These are phyloP conservation scores for Engraulis encrasicolus DNA, from an alignment of 2,113 vertebrate species.

Conservation along the genomic window DNA sequence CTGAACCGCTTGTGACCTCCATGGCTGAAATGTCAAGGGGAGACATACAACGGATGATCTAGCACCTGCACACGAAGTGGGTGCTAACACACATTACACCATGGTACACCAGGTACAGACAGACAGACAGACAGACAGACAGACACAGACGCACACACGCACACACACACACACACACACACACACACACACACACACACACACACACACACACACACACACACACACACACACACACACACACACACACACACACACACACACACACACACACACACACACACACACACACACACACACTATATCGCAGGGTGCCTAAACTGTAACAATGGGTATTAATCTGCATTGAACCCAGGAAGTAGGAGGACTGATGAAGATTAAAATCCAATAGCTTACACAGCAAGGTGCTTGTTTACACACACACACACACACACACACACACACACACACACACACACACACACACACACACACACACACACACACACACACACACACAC, in stretches of 20 bases:
- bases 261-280: background rate
- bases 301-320: too few species aligned
- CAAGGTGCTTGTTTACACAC: background rate
- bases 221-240: background rate
- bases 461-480: too few species aligned
- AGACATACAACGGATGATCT: background rate
- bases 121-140: background rate
- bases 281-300: background rate
- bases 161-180: background rate
- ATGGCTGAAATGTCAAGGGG: background rate
- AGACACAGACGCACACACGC: background rate
- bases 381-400: background rate
- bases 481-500: background rate
- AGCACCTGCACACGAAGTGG: background rate
- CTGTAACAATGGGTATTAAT: background rate
- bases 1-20: background rate
- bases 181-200: background rate
- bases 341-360: background rate
- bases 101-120: too few species aligned
- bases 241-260: slow-evolving; percentile 5
- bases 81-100: too few species aligned
- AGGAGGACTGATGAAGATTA: background rate
- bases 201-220: background rate
- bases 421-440: background rate
- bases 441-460: background rate